Evolutionary conservation across 2,113 vertebrate species (phyloP).

Genomic region (Oncorhynchus nerka): DNA sequence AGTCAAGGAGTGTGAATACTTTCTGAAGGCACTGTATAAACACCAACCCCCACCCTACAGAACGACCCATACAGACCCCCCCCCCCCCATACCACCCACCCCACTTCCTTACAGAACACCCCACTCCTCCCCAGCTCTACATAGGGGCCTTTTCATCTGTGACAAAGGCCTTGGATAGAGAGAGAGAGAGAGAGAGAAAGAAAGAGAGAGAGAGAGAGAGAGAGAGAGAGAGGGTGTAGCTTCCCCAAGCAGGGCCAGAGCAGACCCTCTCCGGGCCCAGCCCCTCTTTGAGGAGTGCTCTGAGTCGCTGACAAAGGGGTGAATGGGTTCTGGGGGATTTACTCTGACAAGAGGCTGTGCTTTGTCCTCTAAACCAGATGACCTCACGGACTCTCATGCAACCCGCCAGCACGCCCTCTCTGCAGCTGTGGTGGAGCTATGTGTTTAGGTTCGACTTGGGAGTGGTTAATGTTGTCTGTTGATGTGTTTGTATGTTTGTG

Average conservation of each 20-base stretch:
- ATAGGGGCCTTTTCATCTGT: too few relatives aligned
- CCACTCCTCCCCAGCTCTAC: too few relatives aligned
- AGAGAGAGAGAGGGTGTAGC: not conserved
- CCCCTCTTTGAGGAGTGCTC: not conserved
- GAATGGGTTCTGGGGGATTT: conserved; percentile 17
- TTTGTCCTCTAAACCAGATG: not conserved
- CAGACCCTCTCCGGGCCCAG: not conserved
- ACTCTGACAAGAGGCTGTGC: not conserved
- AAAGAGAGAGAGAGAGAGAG: not conserved
- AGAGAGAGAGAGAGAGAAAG: not conserved
- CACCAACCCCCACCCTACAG: not conserved
- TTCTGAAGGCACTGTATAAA: too few relatives aligned
- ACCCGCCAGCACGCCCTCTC: not conserved
- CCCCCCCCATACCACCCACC: too few relatives aligned
- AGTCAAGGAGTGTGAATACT: too few relatives aligned
- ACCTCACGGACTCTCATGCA: not conserved
- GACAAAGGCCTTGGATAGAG: not conserved
- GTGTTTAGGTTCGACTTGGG: not conserved
- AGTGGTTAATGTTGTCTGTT: not conserved
- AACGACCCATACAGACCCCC: too few relatives aligned
- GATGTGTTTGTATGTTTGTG: not conserved
- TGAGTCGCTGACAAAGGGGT: conserved; percentile 2
- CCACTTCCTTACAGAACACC: too few relatives aligned
- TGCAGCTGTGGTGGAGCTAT: conserved; percentile 8
- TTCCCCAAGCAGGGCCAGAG: not conserved